Evolutionary conservation across 2,113 vertebrate genomes (phyloP), one percentile per base, ranked within the genome.

Genomic region (Neofelis nebulosa): DNA sequence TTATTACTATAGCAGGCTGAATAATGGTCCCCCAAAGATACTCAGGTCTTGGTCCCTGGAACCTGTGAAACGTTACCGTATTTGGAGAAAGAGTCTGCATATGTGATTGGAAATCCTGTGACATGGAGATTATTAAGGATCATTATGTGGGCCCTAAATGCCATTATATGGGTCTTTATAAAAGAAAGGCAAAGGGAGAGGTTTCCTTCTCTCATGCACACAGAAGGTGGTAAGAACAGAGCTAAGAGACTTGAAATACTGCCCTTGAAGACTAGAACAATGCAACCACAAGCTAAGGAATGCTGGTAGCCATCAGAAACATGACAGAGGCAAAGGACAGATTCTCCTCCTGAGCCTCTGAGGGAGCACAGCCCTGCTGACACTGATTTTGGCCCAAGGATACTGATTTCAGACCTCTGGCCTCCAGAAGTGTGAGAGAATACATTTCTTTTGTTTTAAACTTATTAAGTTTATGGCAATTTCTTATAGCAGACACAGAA

Each of bases 401-500:
- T 84, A 79, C 8, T 57, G 61, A 95, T 41, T 79, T 86, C 33
- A 63, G 16, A 71, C 12, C 12, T 52, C 31, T 45, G 25, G 7
- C 11, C 29, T 92, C 55, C 55, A 80, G 79, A 91, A 82, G 0
- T 41, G 23, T 45, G 14, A 83, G 25, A 69, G 33, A 94, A 94
- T 33, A 73, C n/a, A 81, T 45, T 48, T 81, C 16, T 79, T 81
- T 81, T 94, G 55, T 91, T 90, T 76, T 76, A 68, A 89, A 50
- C n/a, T 61, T 68, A 86, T 25, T 41, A 94, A 78, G 45, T 91
- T 52, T 79, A 69, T 71, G 76, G 38, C 36, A 92, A 90, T 95
- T 45, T 97, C n/a, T 84, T 57, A 81, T 1, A 96, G 41, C n/a
- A 88, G 92, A 36, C 55, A 91, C 9, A 74, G 50, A 71, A 94